Percentiles rank a stretch among this genome's conserved stretches.
phyloP scores from a whole-genome alignment of 2,113 vertebrate species.

The Numida meleagris region DNA sequence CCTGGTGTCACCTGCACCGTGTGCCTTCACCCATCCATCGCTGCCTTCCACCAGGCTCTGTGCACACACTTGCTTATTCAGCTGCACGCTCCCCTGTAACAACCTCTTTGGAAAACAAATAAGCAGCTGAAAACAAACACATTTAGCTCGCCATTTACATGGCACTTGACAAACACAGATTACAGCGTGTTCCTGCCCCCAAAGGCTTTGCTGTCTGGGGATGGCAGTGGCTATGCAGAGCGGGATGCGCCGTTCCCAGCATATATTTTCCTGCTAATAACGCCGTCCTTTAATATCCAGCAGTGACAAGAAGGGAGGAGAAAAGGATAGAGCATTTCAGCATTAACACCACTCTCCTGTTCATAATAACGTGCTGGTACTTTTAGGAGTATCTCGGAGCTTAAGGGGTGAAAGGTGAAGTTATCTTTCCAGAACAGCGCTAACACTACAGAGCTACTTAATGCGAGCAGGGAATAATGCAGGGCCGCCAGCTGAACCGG shows the following conservation, averaged over 20 bases:
- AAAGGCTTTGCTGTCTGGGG: background rate
- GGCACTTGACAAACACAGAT: conserved; percentile 47
- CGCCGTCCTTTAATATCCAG: conserved; percentile 18
- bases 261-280: background rate
- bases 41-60: background rate
- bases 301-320: conserved; percentile 50
- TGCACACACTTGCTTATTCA: background rate
- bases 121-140: conserved; percentile 42
- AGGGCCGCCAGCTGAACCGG: conserved; percentile 19
- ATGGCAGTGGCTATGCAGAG: background rate
- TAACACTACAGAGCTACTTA: conserved; percentile 59
- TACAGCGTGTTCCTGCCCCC: background rate
- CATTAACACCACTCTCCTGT: conserved; percentile 38
- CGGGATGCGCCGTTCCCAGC: background rate
- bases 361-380: conserved; percentile 52
- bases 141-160: conserved; percentile 43
- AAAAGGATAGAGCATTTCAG: conserved; percentile 58
- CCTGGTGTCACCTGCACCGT: background rate
- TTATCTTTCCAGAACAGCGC: conserved; percentile 68
- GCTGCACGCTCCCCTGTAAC: background rate
- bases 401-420: conserved; percentile 63
- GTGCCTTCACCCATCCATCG: background rate
- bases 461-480: conserved; percentile 48
- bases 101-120: conserved; percentile 51
- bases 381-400: conserved; percentile 62